Evolutionary conservation across 2,888 invertebrate species (phyloP), one percentile per base, ranked within the genome.

Genomic region (Chrysopilus asiliformis): DNA sequence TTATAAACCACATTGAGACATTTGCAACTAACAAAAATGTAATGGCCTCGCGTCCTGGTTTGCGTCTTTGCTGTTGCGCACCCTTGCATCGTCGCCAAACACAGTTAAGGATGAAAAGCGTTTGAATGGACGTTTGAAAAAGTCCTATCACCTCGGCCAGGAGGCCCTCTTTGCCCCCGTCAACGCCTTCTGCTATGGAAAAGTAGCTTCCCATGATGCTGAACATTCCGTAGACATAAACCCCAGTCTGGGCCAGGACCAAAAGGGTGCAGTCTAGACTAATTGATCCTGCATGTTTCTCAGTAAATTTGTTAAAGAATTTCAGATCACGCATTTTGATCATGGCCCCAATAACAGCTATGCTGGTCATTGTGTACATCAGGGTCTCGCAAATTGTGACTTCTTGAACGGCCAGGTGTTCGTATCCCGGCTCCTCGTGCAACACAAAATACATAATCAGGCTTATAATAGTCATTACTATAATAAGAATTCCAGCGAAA

Each of bases 381-480:
- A 75, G 63, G 19, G 83, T 65, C 55, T 87, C 86, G 53, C 79
- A 79, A 32, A 83, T 68, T 43, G 83, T 82, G 2, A 81, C 80
- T 61, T 81, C 75, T 36, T 79, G 70, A 42, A 81, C 74, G 4
- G 81, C 80, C 22, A 76, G 67, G 32, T 66, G 65, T 34, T 72
- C 70, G 42, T 74, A 76, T 4, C 68, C 65, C 1, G 71, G 70
- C 46, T 71, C 71, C 39, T 71, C 72, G 37, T 77, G 78, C 32
- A 91, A 64, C 2, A 90, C 89, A 58, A 89, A 90, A 65, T 90
- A 90, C 71, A 89, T 78, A 36, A 91, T 87, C 42, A 90, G 72
- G 10, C 82, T 80, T 51, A 90, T 84, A 33, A 87, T 85, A 8
- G 82, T 81, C 39, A 84, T 68, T 1, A 89, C 86, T 36, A 87